Conservation (phyloP, 2,797 vertebrate species). For the Bradypodion ventrale region DNA sequence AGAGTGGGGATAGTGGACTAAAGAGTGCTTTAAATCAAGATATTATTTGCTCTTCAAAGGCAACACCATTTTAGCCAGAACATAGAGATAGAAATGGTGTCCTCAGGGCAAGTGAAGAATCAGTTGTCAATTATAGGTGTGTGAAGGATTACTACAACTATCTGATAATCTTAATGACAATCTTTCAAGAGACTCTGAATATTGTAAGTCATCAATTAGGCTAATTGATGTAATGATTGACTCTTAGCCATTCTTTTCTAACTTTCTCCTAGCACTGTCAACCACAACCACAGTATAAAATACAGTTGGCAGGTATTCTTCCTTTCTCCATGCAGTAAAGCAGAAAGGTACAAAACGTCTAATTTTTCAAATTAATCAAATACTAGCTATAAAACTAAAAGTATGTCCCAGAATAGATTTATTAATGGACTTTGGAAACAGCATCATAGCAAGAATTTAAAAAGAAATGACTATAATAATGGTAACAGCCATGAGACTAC, state of each 20-base stretch:
- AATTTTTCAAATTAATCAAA: no score
- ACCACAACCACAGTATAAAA: slow-evolving; percentile 22
- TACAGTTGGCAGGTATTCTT: not conserved
- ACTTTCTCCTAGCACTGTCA: slow-evolving; percentile 16
- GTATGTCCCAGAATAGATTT: no score
- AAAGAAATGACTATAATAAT: no score
- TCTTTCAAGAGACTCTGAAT: not conserved
- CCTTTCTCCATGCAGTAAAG: not conserved
- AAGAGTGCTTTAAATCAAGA: not conserved
- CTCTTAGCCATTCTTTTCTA: not conserved
- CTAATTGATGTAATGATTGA: not conserved
- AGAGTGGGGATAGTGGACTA: not conserved
- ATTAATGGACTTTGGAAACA: no score
- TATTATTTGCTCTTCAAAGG: not conserved
- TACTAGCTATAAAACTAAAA: no score
- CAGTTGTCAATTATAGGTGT: not conserved
- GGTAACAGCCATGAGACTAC: no score
- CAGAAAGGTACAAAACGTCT: not conserved
- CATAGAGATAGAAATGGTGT: not conserved
- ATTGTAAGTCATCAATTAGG: not conserved
- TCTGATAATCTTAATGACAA: not conserved
- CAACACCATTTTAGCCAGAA: not conserved
- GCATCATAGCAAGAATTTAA: no score
- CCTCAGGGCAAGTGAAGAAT: not conserved
- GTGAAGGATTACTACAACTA: not conserved